Evolutionary conservation across 2,888 invertebrate genomes (phyloP).

Genomic region (Bibio marci): DNA sequence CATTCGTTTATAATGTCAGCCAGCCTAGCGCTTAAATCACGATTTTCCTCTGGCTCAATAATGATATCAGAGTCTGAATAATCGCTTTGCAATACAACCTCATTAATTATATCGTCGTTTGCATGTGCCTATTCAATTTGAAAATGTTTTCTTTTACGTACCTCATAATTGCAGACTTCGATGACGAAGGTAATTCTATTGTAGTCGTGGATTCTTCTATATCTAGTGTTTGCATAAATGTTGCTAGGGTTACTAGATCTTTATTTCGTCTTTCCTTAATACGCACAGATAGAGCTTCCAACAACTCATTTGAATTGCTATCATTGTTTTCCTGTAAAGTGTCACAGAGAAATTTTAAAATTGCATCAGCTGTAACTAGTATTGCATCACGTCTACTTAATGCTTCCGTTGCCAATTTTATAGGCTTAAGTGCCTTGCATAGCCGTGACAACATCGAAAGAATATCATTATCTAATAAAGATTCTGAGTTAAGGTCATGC

Average conservation of each 20-base stretch:
- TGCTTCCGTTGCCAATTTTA: constrained; percentile 8
- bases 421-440: not conserved
- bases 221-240: constrained; percentile 1
- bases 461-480: not conserved
- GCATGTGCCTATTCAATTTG: no score
- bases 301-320: constrained; percentile 5
- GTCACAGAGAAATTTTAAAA: constrained; percentile 4
- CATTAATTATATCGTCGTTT: no score
- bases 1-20: no score
- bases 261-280: constrained; percentile 2
- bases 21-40: no score
- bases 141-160: no score
- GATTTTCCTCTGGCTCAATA: no score
- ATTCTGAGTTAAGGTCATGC: not conserved
- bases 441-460: no score
- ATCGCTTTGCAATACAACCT: no score
- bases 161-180: no score
- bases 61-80: no score
- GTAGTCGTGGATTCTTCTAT: not conserved
- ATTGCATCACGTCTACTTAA: constrained; percentile 6
- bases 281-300: constrained; percentile 4
- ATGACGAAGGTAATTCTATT: not conserved
- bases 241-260: constrained; percentile 1
- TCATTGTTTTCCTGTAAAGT: constrained; percentile 4
- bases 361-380: constrained; percentile 6